phyloP scores from a whole-genome alignment of 2,113 vertebrate species.

The Mastomys coucha region DNA sequence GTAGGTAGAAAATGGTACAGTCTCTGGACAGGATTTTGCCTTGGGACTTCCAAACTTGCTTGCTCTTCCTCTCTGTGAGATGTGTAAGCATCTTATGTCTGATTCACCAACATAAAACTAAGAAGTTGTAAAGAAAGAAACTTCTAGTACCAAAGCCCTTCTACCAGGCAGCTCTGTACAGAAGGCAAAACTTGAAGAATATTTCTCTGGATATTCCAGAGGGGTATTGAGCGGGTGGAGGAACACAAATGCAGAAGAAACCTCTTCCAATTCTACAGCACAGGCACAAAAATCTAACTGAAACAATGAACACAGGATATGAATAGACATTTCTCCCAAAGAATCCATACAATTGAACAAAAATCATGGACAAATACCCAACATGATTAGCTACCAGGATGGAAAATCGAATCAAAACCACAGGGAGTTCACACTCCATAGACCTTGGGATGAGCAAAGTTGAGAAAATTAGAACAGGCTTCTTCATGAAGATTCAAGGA shows the following conservation, averaged over 20 bases:
- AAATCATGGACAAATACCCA: background rate
- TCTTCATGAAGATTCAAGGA: background rate
- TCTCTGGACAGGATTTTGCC: background rate
- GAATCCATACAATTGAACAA: background rate
- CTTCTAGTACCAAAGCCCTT: background rate
- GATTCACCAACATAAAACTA: background rate
- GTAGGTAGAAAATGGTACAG: no score
- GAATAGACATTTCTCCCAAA: background rate
- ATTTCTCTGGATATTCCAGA: background rate
- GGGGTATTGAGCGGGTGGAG: background rate
- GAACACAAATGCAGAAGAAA: background rate
- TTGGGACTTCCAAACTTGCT: no score
- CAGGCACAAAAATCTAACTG: background rate
- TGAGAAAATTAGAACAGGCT: background rate
- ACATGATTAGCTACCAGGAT: background rate
- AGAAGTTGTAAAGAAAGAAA: background rate
- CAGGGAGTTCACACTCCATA: background rate
- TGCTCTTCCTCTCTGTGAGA: background rate
- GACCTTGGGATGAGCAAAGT: background rate
- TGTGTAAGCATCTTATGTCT: background rate
- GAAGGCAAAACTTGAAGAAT: background rate
- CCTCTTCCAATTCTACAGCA: background rate
- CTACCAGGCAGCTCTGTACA: background rate
- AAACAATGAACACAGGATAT: background rate
- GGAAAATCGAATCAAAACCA: background rate